Evolutionary conservation across 2,888 invertebrate species (phyloP), one percentile per base, ranked within the genome.

Genomic region (Hyppa rectilinea): DNA sequence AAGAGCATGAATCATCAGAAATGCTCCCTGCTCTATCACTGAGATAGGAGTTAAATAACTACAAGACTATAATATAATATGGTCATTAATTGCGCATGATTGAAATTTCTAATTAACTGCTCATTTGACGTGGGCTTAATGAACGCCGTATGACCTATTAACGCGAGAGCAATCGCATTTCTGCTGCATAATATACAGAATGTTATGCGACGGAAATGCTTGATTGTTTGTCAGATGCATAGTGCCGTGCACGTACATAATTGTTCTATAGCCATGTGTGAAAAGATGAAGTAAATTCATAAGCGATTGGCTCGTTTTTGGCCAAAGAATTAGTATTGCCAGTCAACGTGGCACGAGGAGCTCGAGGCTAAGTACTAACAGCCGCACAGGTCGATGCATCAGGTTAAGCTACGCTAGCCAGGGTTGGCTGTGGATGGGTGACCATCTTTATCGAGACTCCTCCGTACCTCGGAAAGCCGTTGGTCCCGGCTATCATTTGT

Each of bases 31-130:
- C 12, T 26, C 29, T 9, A 31, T 14, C 34, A 14, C 12, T 2
- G 5, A 12, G 20, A 45, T 10, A 52, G 17, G 3, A n/a, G 2
- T 52, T 26, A n/a, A 43, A 45, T 45, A 52, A 59, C 47, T 45
- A 40, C n/a, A 43, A 20, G 23, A 74, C 40, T 14, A 23, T 60
- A 34, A 43, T 58, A 43, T 43, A 53, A 38, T 55, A 62, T n/a
- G 31, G 38, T 17, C 58, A 49, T 67, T 58, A 59, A 55, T 63
- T 34, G 53, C 40, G 60, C 34, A n/a, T 68, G 36, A 77, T 80
- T 80, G 75, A 80, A 74, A 80, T 62, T 68, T 75, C 75, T 62
- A 63, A 55, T 63, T 77, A 80, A 80, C 67, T 68, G 59, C 45
- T 80, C 62, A 80, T 77, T 68, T 75, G 53, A 68, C 38, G 61